Base-by-base conservation (phyloP, 2,888 invertebrate species). In the Ophion costatus region DNA sequence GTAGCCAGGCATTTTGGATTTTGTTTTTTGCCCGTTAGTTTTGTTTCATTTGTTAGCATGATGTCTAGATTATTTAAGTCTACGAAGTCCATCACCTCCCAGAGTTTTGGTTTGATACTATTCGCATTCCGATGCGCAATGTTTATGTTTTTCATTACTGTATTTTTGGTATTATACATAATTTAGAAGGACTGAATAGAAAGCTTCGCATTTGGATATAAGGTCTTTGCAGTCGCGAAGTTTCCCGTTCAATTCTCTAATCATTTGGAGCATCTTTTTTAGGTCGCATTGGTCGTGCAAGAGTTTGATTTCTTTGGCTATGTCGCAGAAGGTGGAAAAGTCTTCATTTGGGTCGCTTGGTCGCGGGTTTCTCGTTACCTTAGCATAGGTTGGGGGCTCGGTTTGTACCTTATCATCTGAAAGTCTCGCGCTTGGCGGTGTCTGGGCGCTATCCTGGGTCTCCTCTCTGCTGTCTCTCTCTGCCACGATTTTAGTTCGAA, bases 81-180 rank as follows among this genome's bases (percentile, higher is more conserved):
- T 6, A 80, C 17, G 42, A 80, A 73, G 73, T 67, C 57, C 67
- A 57, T 66, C 59, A 80, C 29, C 67, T 80, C 73, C 9, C n/a
- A 14, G 2, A 69, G 0, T 5, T 69, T 74, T 10, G 17, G 29
- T 51, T 69, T 75, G 0, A 75, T 10, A 0, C 74, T 42, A 61
- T 80, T 80, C 0, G 74, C 69, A 22, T 75, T 80, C 80, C 80
- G 75, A 2, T 74, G 75, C 24, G 75, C 69, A 0, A 80, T 75
- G 14, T 24, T 64, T 11, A 64, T 9, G 4, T 63, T 56, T 38
- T 1, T 70, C 45, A 38, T 45, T 56, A 33, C 14, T 45, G 11
- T 14, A 29, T 0, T 29, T 9, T 11, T n/a, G 7, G 57, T 24
- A 10, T 33, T 73, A 73, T 2, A 73, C 59, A 73, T 57, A 20